phyloP scores from a whole-genome alignment of 2,113 vertebrate genomes.

The Poeciliopsis retropinna region DNA sequence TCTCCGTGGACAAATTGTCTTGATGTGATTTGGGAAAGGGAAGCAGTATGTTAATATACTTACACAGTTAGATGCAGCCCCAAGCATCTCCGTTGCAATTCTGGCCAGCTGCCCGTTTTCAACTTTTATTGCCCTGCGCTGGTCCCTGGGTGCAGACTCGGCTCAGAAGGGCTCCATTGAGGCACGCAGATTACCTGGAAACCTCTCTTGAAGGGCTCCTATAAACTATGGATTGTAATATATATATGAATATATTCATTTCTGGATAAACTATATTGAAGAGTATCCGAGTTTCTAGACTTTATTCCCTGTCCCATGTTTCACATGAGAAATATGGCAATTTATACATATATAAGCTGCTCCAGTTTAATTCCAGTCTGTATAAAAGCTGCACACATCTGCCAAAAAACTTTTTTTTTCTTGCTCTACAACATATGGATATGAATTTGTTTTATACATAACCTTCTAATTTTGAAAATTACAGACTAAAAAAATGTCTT shows the following conservation, averaged over 20 bases:
- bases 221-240: not conserved
- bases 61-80: slow-evolving; percentile 51
- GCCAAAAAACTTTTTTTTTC: not conserved
- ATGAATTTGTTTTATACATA: not conserved
- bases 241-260: not conserved
- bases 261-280: not conserved
- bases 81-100: slow-evolving; percentile 46
- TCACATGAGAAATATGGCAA: not conserved
- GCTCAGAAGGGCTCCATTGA: slow-evolving; percentile 16
- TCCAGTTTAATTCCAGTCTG: not conserved
- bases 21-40: slow-evolving; percentile 82
- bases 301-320: not conserved
- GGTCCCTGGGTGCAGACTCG: slow-evolving; percentile 40
- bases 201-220: not conserved
- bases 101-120: slow-evolving; percentile 50
- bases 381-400: not conserved
- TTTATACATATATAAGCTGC: not conserved
- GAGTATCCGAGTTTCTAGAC: not conserved
- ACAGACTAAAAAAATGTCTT: not conserved
- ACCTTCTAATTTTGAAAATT: not conserved
- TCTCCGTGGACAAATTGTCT: slow-evolving; percentile 66
- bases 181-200: not conserved
- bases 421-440: not conserved
- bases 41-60: slow-evolving; percentile 69
- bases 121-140: slow-evolving; percentile 23